Evolutionary conservation across 2,797 vertebrate genomes (phyloP), one percentile per base, ranked within the genome.

Genomic region (Chrysolophus pictus): DNA sequence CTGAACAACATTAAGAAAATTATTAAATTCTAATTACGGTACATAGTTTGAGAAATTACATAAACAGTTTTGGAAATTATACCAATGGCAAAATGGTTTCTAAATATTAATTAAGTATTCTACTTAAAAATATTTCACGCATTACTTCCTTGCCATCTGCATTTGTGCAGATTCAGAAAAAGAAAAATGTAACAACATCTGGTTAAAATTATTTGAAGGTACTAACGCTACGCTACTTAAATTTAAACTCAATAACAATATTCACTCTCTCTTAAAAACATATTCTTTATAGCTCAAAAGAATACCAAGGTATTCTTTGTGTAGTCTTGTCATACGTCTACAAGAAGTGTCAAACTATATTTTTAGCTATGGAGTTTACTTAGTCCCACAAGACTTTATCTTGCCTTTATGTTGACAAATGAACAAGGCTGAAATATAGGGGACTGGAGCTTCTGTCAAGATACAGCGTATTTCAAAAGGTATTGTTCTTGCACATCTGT

Each of bases 381-480:
- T 97, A 97, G 97, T 98, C 97, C 98, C 97, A 26, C 62, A 94
- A 97, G 97, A 97, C 80, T 95, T 95, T 95, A 92, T 96, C 95
- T 95, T 81, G 95, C 90, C 93, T 97, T 98, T 97, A 96, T 97
- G 97, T 96, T 98, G 98, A 98, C 98, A 98, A 98, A 98, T 98
- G 97, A 98, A 98, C 96, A 96, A 96, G 90, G 63, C 69, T 96
- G 90, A 96, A 96, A 94, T 97, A 97, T 68, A 95, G 5, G 9
- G 75, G 79, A 97, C 95, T 78, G 91, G 92, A 95, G 96, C 79
- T 90, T 94, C 93, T 97, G 95, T 97, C 96, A 97, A 95, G 94
- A 96, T 87, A 67, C 29, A 93, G 89, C 72, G 78, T n/a, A 2
- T 93, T 93, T 97, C 95, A 94, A 82, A 97, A 97, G 73, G 67